Base-by-base conservation (phyloP, 64 coral and sea anemone genomes). In the Orbicella faveolata region DNA sequence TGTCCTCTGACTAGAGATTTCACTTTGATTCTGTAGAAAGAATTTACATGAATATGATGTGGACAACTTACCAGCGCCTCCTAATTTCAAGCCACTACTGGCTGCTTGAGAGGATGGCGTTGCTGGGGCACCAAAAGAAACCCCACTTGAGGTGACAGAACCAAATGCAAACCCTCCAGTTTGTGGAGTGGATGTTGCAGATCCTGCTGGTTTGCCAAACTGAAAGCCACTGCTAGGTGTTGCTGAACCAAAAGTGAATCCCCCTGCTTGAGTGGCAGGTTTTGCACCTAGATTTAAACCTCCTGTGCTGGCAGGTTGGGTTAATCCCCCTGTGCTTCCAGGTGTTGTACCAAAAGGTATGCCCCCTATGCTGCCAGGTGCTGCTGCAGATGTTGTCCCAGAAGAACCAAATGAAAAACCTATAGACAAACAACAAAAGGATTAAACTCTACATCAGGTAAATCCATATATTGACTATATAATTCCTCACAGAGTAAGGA, bases 151-250 rank as follows among this genome's bases (percentile, higher is more conserved):
- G 34, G 89, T 1, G 17, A 11, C 21, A 36, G 81, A 44, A 75
- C 83, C 83, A 35, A 92, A 92, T 55, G 90, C 18, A 36, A 87
- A 79, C 21, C 83, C 90, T 18, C 74, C 64, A 78, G 87, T 63
- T 26, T 72, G 77, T 62, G 34, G 62, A 48, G 85, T 14, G 0
- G 84, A 36, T 61, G 78, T 34, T 61, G 63, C 6, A 25, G 94
- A 41, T 48, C 64, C 5, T 36, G 63, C 61, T 61, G 89, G 64
- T 17, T 36, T 63, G 20, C 77, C 86, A 89, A 95, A 95, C 48
- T 52, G 63, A 75, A 89, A 88, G 17, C 89, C 72, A 10, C 84
- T 70, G 63, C 53, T 39, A 34, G 83, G 33, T 5, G 23, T 74
- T 19, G 68, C 66, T 48, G 44, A 48, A 62, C 75, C 93, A 36